Evolutionary conservation across 2,797 vertebrate species (phyloP).

Genomic region (Coluber constrictor): DNA sequence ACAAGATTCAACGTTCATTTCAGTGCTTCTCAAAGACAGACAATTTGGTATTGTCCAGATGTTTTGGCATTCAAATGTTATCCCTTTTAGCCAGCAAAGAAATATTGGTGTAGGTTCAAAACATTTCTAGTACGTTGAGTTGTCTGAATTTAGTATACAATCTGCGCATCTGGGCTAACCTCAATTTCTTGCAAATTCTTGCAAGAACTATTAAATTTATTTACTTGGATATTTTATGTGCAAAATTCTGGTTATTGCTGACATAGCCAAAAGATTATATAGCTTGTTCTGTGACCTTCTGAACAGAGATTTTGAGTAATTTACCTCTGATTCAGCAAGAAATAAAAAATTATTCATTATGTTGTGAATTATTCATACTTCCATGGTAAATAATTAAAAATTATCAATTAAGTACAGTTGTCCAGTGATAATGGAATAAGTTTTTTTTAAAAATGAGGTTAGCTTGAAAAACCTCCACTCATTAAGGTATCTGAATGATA

Average conservation of each 20-base stretch:
- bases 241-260: conserved; percentile 35
- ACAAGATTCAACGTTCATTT: neutral
- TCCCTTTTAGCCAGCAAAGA: neutral
- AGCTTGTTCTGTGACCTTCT: conserved; percentile 13
- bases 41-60: neutral
- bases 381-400: conserved; percentile 43
- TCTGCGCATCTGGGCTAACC: neutral
- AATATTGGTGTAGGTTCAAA: neutral
- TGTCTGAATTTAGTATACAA: neutral
- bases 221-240: conserved; percentile 12
- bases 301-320: conserved; percentile 34
- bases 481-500: neutral
- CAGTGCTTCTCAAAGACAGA: neutral
- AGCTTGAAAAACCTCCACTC: conserved; percentile 2
- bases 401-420: conserved; percentile 31
- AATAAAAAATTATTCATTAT: conserved; percentile 21
- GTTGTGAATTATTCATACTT: neutral
- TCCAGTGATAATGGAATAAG: conserved; percentile 11
- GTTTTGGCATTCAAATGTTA: neutral
- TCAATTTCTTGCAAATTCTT: conserved; percentile 20
- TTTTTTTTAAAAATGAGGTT: neutral
- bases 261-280: neutral
- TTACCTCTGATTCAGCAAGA: conserved; percentile 32
- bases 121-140: neutral
- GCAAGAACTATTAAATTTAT: conserved; percentile 12